Percentiles rank a stretch among this genome's conserved stretches.
Evolutionary conservation across 2,888 invertebrate genomes (phyloP).

Genomic region (Neocrepidodera transversa): DNA sequence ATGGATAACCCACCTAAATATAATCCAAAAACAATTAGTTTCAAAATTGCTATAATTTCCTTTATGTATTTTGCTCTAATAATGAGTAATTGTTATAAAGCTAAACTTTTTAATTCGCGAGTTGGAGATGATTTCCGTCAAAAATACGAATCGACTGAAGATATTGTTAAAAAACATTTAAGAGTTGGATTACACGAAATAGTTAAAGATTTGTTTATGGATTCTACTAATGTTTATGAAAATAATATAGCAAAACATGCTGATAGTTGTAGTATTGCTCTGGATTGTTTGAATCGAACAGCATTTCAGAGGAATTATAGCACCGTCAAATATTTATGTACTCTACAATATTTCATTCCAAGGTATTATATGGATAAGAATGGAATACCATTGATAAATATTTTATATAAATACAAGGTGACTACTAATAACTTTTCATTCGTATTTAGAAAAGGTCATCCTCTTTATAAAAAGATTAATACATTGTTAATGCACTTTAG

Average conservation of each 20-base stretch:
- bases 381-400: constrained; percentile 3
- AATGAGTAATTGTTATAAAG: neutral
- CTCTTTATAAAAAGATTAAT: neutral
- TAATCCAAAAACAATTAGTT: neutral
- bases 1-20: neutral
- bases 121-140: neutral
- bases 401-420: neutral
- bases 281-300: constrained; percentile 8
- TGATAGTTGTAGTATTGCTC: neutral
- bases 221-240: constrained; percentile 1
- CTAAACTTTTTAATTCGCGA: constrained; percentile 14
- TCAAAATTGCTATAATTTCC: neutral
- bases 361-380: neutral
- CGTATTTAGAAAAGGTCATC: constrained; percentile 9
- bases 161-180: constrained; percentile 10
- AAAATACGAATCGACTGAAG: constrained; percentile 1
- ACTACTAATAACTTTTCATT: neutral
- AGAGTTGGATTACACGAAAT: neutral
- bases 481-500: neutral
- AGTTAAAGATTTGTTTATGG: neutral
- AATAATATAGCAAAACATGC: neutral
- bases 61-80: neutral
- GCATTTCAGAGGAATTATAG: constrained; percentile 1
- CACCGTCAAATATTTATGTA: neutral
- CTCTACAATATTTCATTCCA: neutral